Percentiles rank a stretch among this genome's conserved stretches.
Evolutionary conservation across 1,140 invertebrate genomes (phyloP).

Genomic region (Magallana angulata): DNA sequence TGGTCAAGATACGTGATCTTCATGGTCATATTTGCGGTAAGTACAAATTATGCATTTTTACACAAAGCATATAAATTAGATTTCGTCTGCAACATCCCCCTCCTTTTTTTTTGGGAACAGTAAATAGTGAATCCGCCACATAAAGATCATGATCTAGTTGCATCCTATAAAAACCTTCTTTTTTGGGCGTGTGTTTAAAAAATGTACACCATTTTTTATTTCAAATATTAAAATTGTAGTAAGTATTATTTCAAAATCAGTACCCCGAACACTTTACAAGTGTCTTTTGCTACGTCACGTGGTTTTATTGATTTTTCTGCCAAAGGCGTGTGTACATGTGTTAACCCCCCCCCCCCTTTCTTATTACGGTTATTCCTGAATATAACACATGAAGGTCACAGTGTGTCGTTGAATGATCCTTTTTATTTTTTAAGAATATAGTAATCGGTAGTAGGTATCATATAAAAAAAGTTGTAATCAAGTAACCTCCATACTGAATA

Average conservation of each 20-base stretch:
- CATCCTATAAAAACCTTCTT: too few species aligned
- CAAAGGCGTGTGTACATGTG: too few species aligned
- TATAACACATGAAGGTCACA: slow-evolving; percentile 12
- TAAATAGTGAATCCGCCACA: slow-evolving; percentile 1
- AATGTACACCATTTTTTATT: too few species aligned
- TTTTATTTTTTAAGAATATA: slow-evolving; percentile 6
- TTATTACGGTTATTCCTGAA: slow-evolving; percentile 1
- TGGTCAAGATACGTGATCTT: background rate
- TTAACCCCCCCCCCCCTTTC: background rate
- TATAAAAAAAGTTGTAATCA: slow-evolving; percentile 7
- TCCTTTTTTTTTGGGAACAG: background rate
- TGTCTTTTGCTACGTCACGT: background rate
- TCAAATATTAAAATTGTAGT: too few species aligned
- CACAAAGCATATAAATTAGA: slow-evolving; percentile 4
- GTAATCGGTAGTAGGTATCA: background rate
- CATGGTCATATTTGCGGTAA: background rate
- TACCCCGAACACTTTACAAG: background rate
- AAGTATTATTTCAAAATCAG: slow-evolving; percentile 1
- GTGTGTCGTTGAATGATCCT: background rate
- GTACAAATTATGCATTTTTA: slow-evolving; percentile 20
- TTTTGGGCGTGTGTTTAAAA: too few species aligned
- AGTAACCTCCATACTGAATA: slow-evolving; percentile 6
- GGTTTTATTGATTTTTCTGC: slow-evolving; percentile 12
- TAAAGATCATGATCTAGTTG: background rate
- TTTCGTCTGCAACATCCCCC: background rate